Evolutionary conservation across 2,888 invertebrate species (phyloP).

Genomic region (Luffia ferchaultella): DNA sequence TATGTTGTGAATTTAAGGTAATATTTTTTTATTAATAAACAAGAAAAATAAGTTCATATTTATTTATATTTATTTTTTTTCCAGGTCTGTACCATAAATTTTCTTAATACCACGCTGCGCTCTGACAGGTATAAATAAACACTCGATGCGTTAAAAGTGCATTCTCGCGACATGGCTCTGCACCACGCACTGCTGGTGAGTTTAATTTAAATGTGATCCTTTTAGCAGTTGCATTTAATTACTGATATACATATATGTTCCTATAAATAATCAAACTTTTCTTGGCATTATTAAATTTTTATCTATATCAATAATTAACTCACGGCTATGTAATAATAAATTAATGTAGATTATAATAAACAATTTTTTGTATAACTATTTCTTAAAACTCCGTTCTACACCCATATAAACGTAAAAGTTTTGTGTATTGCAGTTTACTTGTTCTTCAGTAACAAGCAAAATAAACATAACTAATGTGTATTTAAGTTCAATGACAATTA

Average conservation of each 20-base stretch:
- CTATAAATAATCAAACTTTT: background rate
- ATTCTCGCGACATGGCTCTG: conserved; percentile 9
- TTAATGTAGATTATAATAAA: background rate
- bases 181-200: conserved; percentile 10
- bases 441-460: background rate
- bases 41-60: too few species aligned
- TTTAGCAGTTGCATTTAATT: background rate
- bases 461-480: background rate
- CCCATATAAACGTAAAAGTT: background rate
- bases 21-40: too few species aligned
- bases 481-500: too few species aligned
- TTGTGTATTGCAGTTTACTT: background rate
- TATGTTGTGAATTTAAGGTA: too few species aligned
- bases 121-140: background rate
- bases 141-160: conserved; percentile 11
- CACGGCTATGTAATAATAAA: background rate
- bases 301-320: background rate
- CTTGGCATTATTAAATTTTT: background rate
- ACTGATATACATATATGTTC: background rate
- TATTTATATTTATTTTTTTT: too few species aligned
- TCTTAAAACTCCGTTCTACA: background rate
- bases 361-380: background rate
- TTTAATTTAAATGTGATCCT: background rate
- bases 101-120: background rate
- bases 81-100: too few species aligned